Conservation (phyloP, 2,113 vertebrate species). For the Theristicus caerulescens region DNA sequence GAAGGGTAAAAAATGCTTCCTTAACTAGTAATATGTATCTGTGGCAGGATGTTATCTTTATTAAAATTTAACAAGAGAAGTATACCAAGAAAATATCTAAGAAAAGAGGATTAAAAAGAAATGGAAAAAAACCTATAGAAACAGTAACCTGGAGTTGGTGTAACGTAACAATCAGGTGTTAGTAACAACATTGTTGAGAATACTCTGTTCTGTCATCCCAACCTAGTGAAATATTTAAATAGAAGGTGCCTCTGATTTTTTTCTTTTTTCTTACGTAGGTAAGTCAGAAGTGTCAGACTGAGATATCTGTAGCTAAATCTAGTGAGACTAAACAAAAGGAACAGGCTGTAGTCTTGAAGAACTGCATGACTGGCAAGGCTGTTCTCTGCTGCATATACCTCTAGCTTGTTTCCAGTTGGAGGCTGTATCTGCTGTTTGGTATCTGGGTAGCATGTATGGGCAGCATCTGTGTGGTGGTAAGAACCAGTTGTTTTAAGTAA, state of each 20-base stretch:
- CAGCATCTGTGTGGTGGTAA: not conserved
- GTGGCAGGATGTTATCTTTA: not conserved
- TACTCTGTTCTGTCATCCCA: not conserved
- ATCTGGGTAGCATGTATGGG: not conserved
- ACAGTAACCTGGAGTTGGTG: not conserved
- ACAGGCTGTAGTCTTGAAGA: not conserved
- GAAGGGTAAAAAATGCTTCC: not conserved
- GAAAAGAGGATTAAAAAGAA: not conserved
- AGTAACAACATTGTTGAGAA: not conserved
- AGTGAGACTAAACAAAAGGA: not conserved
- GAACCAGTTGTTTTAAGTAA: not conserved
- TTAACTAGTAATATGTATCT: not conserved
- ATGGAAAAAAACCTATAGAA: not conserved
- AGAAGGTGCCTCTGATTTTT: not conserved
- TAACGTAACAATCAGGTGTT: not conserved
- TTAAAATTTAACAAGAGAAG: not conserved
- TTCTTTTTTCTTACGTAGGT: not conserved
- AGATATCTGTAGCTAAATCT: not conserved
- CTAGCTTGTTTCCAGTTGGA: not conserved
- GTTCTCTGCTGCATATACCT: not conserved
- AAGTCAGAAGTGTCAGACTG: not conserved
- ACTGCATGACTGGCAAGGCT: not conserved
- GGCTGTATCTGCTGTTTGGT: not conserved
- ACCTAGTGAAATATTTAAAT: not conserved
- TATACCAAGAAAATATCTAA: not conserved